These are phyloP conservation scores for Clarias macrocephalus DNA, from an alignment of 2,113 vertebrate genomes.

Conservation along the genomic window DNA sequence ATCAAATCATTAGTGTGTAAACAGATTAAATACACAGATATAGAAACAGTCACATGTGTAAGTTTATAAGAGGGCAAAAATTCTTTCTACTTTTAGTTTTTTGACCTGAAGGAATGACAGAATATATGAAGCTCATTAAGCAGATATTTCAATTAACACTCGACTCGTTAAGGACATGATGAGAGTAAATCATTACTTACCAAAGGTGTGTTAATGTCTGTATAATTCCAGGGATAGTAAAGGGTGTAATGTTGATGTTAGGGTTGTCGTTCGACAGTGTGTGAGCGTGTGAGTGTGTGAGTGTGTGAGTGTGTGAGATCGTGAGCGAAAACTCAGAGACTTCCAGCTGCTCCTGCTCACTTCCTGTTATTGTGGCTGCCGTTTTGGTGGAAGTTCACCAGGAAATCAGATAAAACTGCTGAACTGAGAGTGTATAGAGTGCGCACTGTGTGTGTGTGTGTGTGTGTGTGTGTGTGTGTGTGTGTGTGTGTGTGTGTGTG, in stretches of 20 bases:
- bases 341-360: conserved; percentile 26
- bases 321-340: background rate
- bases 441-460: background rate
- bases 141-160: too few relatives aligned
- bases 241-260: background rate
- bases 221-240: background rate
- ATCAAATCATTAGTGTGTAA: background rate
- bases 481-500: conserved; percentile 26
- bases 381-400: conserved; percentile 26
- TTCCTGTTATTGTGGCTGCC: conserved; percentile 33
- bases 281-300: background rate
- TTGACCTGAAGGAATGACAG: background rate
- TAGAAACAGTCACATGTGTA: background rate
- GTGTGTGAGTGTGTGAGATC: background rate
- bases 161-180: background rate
- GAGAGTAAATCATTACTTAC: background rate
- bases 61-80: background rate
- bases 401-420: conserved; percentile 37
- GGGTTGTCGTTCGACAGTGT: background rate
- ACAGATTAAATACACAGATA: background rate
- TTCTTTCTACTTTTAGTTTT: background rate
- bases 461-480: conserved; percentile 15
- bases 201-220: background rate
- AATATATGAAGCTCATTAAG: background rate
- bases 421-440: conserved; percentile 5